Percentiles rank a stretch among this genome's conserved stretches.
These are phyloP conservation scores for Recurvirostra avosetta DNA, from an alignment of 2,113 vertebrate genomes.

Conservation along the genomic window DNA sequence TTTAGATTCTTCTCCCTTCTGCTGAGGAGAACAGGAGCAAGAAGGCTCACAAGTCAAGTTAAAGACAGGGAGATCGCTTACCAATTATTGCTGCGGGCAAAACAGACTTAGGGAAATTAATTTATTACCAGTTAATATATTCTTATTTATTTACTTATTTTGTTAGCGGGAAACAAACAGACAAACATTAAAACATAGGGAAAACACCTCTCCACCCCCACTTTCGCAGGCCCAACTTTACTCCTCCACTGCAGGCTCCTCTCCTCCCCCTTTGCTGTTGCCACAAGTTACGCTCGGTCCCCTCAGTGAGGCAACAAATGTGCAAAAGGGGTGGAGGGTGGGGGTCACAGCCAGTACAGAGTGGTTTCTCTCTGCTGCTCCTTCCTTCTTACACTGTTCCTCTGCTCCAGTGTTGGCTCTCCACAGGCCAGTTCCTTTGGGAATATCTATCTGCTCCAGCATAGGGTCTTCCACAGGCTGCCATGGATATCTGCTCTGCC, in stretches of 20 bases:
- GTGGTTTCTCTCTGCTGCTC: not conserved
- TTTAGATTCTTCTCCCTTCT: not conserved
- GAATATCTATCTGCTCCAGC: not conserved
- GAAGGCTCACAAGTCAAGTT: not conserved
- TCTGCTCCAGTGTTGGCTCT: not conserved
- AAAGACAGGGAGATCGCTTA: not conserved
- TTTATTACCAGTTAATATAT: not conserved
- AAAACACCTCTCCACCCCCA: not conserved
- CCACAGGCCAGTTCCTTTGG: not conserved
- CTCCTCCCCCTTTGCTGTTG: not conserved
- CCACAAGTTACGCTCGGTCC: not conserved
- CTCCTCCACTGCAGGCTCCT: not conserved
- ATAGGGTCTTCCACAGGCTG: not conserved
- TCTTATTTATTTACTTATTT: not conserved
- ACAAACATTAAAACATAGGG: not conserved
- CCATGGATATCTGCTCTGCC: not conserved
- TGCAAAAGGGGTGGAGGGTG: not conserved
- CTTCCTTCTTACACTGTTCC: not conserved
- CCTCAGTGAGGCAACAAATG: not conserved
- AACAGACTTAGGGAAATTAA: not conserved
- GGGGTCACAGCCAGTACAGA: fast-evolving
- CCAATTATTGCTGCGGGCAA: fast-evolving
- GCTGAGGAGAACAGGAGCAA: not conserved
- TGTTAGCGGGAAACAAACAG: not conserved
- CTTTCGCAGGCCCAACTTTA: not conserved